phyloP scores from a whole-genome alignment of 2,113 vertebrate genomes.

The Reinhardtius hippoglossoides region DNA sequence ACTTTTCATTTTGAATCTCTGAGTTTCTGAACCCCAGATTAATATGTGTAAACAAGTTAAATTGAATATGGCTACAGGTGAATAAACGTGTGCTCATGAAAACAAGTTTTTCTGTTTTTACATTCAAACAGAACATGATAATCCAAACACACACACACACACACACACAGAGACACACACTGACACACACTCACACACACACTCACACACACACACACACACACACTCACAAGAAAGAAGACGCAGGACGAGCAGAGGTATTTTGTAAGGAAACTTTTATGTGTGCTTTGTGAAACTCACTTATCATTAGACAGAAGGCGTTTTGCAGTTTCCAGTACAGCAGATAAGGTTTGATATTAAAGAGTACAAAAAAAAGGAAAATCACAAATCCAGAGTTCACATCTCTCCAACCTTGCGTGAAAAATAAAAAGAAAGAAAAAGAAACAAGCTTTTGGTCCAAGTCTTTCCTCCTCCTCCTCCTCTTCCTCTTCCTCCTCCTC shows the following conservation, averaged over 20 bases:
- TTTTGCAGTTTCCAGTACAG: slow-evolving; percentile 85
- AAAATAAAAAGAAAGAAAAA: slow-evolving; percentile 34
- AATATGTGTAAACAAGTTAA: too few species aligned
- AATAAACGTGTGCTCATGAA: too few species aligned
- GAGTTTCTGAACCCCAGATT: too few species aligned
- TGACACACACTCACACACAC: not conserved
- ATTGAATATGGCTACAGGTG: too few species aligned
- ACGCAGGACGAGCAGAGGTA: slow-evolving; percentile 21
- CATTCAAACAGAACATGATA: too few species aligned
- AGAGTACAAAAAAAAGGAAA: slow-evolving; percentile 83
- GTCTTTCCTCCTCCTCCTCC: slow-evolving; percentile 68
- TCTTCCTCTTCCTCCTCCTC: too few species aligned
- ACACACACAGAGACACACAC: too few species aligned
- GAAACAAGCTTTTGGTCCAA: slow-evolving; percentile 78
- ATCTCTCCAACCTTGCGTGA: slow-evolving; percentile 68
- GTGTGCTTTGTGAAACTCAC: slow-evolving; percentile 85
- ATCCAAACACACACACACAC: not conserved
- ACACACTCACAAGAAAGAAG: not conserved
- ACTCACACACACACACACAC: not conserved
- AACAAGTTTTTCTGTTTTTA: too few species aligned
- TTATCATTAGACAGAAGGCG: slow-evolving; percentile 83
- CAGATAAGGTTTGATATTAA: slow-evolving; percentile 86
- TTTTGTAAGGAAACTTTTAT: slow-evolving; percentile 87
- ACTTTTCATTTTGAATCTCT: too few species aligned
- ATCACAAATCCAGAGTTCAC: slow-evolving; percentile 78